Conservation (phyloP, 2,797 vertebrate genomes). For the Xenopus petersii region DNA sequence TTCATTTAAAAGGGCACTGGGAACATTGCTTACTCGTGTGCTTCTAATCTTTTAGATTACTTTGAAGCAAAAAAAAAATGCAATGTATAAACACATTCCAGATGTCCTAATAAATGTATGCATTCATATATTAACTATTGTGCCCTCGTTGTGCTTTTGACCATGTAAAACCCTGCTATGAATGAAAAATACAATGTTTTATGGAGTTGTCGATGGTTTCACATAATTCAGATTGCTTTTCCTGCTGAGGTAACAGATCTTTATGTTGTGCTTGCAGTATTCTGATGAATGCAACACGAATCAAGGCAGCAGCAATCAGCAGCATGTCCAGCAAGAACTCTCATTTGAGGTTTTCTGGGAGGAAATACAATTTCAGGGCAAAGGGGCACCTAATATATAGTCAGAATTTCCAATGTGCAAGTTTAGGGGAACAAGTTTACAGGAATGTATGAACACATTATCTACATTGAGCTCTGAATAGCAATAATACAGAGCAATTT, state of each 20-base stretch:
- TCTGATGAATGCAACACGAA: background rate
- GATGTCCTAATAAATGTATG: constrained; percentile 3
- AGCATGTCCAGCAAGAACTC: background rate
- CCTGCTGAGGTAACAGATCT: constrained; percentile 28
- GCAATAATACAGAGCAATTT: too few relatives aligned
- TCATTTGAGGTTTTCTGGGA: background rate
- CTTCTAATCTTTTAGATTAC: background rate
- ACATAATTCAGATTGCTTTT: constrained; percentile 21
- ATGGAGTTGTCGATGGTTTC: constrained; percentile 18
- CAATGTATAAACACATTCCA: background rate
- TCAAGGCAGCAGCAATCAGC: background rate
- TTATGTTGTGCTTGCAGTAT: constrained; percentile 12
- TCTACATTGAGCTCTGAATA: too few relatives aligned
- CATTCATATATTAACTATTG: constrained; percentile 5
- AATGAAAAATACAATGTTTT: constrained; percentile 15
- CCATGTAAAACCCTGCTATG: constrained; percentile 3
- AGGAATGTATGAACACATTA: too few relatives aligned
- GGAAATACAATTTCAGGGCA: too few relatives aligned
- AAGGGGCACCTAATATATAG: too few relatives aligned
- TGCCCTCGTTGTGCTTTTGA: background rate
- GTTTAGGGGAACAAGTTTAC: too few relatives aligned
- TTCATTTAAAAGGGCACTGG: constrained; percentile 1
- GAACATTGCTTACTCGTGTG: constrained; percentile 12
- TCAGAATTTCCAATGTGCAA: too few relatives aligned
- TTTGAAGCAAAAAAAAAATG: constrained; percentile 6